phyloP scores from a whole-genome alignment of 2,797 vertebrate genomes.

The Psittacula derbiana region DNA sequence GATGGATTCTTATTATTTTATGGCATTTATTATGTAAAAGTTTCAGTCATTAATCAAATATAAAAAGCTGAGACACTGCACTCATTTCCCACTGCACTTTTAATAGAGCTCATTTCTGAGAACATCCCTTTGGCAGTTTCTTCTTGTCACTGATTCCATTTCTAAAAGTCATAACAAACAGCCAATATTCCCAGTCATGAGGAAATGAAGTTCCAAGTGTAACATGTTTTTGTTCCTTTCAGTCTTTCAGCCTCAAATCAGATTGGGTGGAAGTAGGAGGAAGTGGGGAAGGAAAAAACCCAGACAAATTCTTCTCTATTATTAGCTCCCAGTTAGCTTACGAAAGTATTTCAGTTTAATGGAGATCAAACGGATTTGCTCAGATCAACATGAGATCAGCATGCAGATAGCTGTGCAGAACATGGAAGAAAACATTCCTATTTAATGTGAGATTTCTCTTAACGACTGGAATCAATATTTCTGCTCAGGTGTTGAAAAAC shows the following conservation, averaged over 20 bases:
- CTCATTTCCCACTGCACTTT: slow-evolving; percentile 8
- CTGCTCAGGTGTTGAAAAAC: background rate
- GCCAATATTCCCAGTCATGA: background rate
- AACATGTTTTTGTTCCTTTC: background rate
- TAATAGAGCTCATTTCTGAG: slow-evolving; percentile 49
- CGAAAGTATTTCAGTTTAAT: background rate
- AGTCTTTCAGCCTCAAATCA: background rate
- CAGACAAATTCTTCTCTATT: background rate
- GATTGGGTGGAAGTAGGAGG: accelerated
- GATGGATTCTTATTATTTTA: slow-evolving; percentile 25
- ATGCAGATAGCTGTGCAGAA: background rate
- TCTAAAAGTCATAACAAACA: background rate
- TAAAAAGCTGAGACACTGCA: slow-evolving; percentile 25
- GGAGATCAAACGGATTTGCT: background rate
- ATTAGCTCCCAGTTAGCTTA: background rate
- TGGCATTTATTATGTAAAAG: slow-evolving; percentile 58
- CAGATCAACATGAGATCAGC: background rate
- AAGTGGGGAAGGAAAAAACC: accelerated
- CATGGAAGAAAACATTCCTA: background rate
- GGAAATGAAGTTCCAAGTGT: background rate
- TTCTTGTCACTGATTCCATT: background rate
- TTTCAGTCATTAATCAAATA: slow-evolving; percentile 16
- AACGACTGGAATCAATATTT: background rate
- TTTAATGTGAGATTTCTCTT: background rate
- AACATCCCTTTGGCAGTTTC: background rate